Evolutionary conservation across 2,797 vertebrate species (phyloP).

Genomic region (Ctenopoma multispine): DNA sequence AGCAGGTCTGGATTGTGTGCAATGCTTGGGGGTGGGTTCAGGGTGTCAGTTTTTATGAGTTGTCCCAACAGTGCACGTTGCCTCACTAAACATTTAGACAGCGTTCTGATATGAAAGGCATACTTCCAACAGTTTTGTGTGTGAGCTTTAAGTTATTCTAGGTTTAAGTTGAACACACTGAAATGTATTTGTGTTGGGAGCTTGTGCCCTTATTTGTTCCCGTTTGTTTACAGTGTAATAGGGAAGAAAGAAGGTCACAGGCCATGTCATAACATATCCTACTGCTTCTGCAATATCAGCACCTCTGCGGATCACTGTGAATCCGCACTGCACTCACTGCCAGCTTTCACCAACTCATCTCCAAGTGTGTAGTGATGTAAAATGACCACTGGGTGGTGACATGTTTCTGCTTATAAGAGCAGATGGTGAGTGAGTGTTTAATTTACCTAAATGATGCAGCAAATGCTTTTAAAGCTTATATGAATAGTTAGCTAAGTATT

Average conservation of each 20-base stretch:
- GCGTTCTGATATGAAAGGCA: conserved; percentile 51
- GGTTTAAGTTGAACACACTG: conserved; percentile 7
- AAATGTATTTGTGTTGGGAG: conserved; percentile 13
- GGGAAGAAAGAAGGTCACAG: neutral
- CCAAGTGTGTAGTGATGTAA: conserved; percentile 20
- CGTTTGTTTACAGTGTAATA: conserved; percentile 13
- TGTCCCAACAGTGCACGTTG: conserved; percentile 56
- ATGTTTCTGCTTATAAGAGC: conserved; percentile 28
- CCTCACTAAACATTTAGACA: conserved; percentile 72
- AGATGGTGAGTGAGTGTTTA: conserved; percentile 6
- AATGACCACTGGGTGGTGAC: conserved; percentile 68
- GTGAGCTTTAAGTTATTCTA: conserved; percentile 25
- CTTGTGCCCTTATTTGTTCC: neutral
- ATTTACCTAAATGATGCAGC: conserved; percentile 14
- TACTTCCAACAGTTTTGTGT: conserved; percentile 39
- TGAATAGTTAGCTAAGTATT: neutral
- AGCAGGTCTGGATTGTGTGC: conserved; percentile 60
- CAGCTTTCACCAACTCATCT: neutral
- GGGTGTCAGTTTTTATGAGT: conserved; percentile 72
- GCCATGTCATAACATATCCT: conserved; percentile 12
- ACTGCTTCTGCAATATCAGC: conserved; percentile 29
- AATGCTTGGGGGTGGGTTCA: conserved; percentile 53
- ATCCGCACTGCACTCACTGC: neutral
- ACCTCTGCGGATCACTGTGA: conserved; percentile 21
- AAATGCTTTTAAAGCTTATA: conserved; percentile 4